Conservation (phyloP, 2,888 invertebrate genomes). For the Epinotia bilunana region DNA sequence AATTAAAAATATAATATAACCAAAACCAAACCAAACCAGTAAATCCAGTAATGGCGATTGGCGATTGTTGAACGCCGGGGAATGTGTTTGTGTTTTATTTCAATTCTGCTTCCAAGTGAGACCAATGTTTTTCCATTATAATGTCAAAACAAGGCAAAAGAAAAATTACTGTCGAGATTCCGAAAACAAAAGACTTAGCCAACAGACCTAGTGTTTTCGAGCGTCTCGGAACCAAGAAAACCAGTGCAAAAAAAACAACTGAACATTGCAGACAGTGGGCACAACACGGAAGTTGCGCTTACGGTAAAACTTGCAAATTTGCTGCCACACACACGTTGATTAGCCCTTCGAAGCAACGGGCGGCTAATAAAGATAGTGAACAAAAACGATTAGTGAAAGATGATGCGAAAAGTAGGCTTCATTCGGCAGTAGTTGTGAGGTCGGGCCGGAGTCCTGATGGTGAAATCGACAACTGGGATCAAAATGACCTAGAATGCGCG, state of each 20-base stretch:
- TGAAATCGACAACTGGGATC: slow-evolving; percentile 91
- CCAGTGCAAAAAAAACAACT: slow-evolving; percentile 83
- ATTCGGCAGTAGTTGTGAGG: slow-evolving; percentile 86
- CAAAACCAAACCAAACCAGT: background rate
- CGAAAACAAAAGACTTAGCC: slow-evolving; percentile 87
- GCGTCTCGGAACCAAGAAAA: slow-evolving; percentile 91
- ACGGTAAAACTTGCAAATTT: slow-evolving; percentile 91
- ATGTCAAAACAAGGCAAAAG: slow-evolving; percentile 88
- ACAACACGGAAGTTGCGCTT: slow-evolving; percentile 90
- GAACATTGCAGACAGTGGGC: slow-evolving; percentile 92
- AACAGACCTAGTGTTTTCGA: slow-evolving; percentile 92
- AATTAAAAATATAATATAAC: slow-evolving; percentile 6
- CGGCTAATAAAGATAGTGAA: slow-evolving; percentile 86
- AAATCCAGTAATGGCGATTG: slow-evolving; percentile 35
- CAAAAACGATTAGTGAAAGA: slow-evolving; percentile 82
- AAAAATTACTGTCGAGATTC: slow-evolving; percentile 90
- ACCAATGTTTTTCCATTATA: slow-evolving; percentile 80
- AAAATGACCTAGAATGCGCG: slow-evolving; percentile 91
- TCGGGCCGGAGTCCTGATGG: slow-evolving; percentile 85
- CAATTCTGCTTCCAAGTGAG: slow-evolving; percentile 63
- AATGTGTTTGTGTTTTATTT: slow-evolving; percentile 56
- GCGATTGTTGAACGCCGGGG: slow-evolving; percentile 51
- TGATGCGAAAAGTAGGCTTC: slow-evolving; percentile 86
- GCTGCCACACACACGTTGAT: slow-evolving; percentile 89
- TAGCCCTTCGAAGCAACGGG: slow-evolving; percentile 89